Percentiles rank a stretch among this genome's conserved stretches.
These are phyloP conservation scores for Fopius arisanus DNA, from an alignment of 1,140 invertebrate species.

Conservation along the genomic window DNA sequence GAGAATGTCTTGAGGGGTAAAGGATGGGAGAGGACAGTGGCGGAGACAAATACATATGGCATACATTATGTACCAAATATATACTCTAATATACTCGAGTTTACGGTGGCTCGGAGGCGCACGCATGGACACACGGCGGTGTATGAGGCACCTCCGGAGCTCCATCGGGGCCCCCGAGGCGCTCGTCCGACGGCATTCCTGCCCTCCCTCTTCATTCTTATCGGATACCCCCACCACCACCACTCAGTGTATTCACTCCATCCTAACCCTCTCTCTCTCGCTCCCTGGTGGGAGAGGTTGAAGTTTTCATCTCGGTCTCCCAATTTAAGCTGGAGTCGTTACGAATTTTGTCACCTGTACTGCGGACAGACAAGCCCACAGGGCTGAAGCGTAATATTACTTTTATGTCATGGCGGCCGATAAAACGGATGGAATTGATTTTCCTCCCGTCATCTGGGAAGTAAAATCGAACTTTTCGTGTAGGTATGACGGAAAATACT, in stretches of 20 bases:
- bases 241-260: constrained; percentile 22
- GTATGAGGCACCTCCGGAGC: constrained; percentile 39
- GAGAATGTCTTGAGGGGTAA: not conserved
- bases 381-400: too few species aligned
- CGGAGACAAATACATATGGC: constrained; percentile 7
- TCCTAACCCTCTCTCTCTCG: not conserved
- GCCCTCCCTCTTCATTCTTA: constrained; percentile 54
- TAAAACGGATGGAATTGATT: too few species aligned
- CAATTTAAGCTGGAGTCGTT: not conserved
- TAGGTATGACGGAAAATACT: too few species aligned
- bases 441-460: too few species aligned
- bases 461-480: too few species aligned
- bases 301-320: not conserved
- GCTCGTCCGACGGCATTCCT: constrained; percentile 66
- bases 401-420: too few species aligned
- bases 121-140: constrained; percentile 31
- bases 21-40: not conserved
- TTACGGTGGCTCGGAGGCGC: constrained; percentile 14
- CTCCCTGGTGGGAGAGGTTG: not conserved
- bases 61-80: constrained; percentile 12
- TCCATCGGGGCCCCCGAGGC: constrained; percentile 49
- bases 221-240: constrained; percentile 37
- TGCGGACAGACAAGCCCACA: not conserved
- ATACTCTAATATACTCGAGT: constrained; percentile 16
- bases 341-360: not conserved